Percentiles rank a stretch among this genome's conserved stretches.
Conservation (phyloP, 2,113 vertebrate genomes). For the Leucopsar rothschildi region DNA sequence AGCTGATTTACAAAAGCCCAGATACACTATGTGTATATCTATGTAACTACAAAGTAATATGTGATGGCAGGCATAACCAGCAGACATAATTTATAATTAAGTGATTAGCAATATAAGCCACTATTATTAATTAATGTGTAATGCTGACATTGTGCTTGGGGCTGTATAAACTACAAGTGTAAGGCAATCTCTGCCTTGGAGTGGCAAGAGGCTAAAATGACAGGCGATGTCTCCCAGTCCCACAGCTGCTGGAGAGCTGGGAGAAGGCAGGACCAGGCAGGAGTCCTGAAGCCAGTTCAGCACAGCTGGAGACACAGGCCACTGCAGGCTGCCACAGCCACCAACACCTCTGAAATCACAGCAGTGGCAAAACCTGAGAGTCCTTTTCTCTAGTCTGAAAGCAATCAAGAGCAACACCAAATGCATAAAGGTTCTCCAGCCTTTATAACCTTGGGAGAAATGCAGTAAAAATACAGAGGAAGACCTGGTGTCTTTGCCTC, state of each 20-base stretch:
- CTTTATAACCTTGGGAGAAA: neutral
- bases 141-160: conserved; percentile 55
- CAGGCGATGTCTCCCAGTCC: neutral
- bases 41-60: conserved; percentile 54
- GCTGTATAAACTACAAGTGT: conserved; percentile 36
- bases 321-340: neutral
- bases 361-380: neutral
- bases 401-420: neutral
- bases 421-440: neutral
- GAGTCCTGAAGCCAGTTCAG: neutral
- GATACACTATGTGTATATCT: conserved; percentile 14
- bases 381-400: neutral
- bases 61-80: conserved; percentile 61
- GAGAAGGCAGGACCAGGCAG: neutral
- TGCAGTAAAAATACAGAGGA: neutral
- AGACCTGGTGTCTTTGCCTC: neutral
- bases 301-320: neutral
- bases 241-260: neutral
- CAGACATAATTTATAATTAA: conserved; percentile 66
- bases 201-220: conserved; percentile 13
- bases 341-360: neutral
- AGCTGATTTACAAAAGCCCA: conserved; percentile 60
- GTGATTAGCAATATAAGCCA: conserved; percentile 61
- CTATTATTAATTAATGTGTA: conserved; percentile 62
- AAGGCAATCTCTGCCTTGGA: conserved; percentile 38